These are phyloP conservation scores for Scaptomyza cyrtandrae DNA, from an alignment of 2,888 invertebrate species.

Conservation along the genomic window DNA sequence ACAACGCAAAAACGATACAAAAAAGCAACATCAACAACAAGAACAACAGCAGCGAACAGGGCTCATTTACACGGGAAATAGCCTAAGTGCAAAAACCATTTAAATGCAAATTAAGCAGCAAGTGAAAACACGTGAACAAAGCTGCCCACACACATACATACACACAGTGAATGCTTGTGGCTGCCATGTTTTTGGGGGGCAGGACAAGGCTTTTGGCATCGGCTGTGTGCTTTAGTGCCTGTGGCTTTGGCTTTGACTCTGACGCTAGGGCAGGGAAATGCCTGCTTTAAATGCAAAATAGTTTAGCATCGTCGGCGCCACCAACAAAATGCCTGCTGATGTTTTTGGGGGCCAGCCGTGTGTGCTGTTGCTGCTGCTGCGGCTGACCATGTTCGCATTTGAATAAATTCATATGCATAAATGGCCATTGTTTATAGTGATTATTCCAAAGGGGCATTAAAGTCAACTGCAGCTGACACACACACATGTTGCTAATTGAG, in stretches of 20 bases:
- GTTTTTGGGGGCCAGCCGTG: slow-evolving; percentile 7
- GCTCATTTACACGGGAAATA: slow-evolving; percentile 83
- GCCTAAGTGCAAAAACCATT: slow-evolving; percentile 83
- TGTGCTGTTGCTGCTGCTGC: not conserved
- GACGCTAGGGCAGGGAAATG: slow-evolving; percentile 16
- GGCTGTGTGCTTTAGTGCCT: slow-evolving; percentile 21
- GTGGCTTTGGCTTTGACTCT: slow-evolving; percentile 18
- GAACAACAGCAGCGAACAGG: slow-evolving; percentile 55
- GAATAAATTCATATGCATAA: slow-evolving; percentile 79
- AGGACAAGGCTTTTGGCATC: slow-evolving; percentile 32
- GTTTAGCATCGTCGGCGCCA: slow-evolving; percentile 63
- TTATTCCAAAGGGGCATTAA: slow-evolving; percentile 41
- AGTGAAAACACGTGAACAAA: slow-evolving; percentile 82
- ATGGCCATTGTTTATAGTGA: slow-evolving; percentile 58
- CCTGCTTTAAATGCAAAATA: slow-evolving; percentile 76
- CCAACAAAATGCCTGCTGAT: slow-evolving; percentile 63
- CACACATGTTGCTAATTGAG: slow-evolving; percentile 56
- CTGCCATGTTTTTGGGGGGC: slow-evolving; percentile 41
- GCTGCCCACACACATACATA: slow-evolving; percentile 40
- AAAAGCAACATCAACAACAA: slow-evolving; percentile 14
- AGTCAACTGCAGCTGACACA: slow-evolving; percentile 50
- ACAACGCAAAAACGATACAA: not conserved
- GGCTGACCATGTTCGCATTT: slow-evolving; percentile 55
- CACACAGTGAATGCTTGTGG: slow-evolving; percentile 32
- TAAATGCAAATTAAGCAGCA: slow-evolving; percentile 83